Base-by-base conservation (phyloP, 2,888 invertebrate species). In the Pimpla rufipes region DNA sequence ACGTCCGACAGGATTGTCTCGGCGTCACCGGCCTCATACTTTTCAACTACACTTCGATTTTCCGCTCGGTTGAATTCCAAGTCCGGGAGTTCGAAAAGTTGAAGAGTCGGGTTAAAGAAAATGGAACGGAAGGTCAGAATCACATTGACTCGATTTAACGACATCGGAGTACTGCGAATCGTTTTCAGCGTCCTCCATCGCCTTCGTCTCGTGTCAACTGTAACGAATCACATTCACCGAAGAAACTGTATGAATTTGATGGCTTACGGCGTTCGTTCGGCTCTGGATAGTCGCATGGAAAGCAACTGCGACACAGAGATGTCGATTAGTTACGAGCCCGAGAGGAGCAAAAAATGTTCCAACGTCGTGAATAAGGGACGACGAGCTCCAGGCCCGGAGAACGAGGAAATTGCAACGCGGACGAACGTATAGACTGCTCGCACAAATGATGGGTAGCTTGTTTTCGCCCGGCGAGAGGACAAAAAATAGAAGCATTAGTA, bases 401-500 rank as follows among this genome's bases (percentile, higher is more conserved):
- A 18, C 11, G 13, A 21, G 64, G 11, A 52, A 66, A 21, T 11
- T 62, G 13, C 62, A n/a, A 29, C 52, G 21, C 70, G 8, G 45
- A 66, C 59, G 4, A 23, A n/a, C 45, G 35, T 5, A 50, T 62
- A 62, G 35, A 59, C 71, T 66, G 59, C 47, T 70, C 29, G 35
- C 13, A 66, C 57, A 42, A 76, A 79, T 66, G 67, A 68, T 71
- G 59, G 42, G 16, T 37, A 62, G 76, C 37, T 73, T 70, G 79
- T 73, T 83, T 75, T 47, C 42, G 75, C 23, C 18, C 67, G 64
- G 68, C n/a, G 23, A 47, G 59, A 62, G 42, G 45, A 76, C 40
- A 70, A 81, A 84, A 84, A 81, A 85, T 81, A 70, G 40, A 80
- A 74, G 42, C 88, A 85, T 85, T 85, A 85, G 85, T 86, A 88